phyloP scores from a whole-genome alignment of 2,888 invertebrate genomes.

The Crepidodera aurea region DNA sequence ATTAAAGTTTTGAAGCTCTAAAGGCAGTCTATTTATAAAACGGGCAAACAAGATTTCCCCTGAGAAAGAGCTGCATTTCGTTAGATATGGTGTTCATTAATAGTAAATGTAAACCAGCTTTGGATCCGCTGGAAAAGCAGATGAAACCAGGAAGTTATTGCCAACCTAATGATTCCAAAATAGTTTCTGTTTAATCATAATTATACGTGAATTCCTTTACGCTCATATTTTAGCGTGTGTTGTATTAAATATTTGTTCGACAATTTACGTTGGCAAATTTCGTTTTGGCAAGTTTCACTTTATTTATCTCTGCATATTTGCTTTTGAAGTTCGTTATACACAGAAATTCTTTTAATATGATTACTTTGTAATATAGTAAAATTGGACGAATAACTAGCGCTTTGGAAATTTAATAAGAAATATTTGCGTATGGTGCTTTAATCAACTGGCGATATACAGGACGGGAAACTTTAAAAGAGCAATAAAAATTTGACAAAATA shows the following conservation, averaged over 20 bases:
- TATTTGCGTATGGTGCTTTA: too few species aligned
- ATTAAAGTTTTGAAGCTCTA: slow-evolving; percentile 2
- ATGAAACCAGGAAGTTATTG: background rate
- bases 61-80: slow-evolving; percentile 9
- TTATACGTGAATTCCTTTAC: slow-evolving; percentile 2
- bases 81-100: slow-evolving; percentile 14
- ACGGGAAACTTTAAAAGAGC: too few species aligned
- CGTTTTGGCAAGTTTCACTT: background rate
- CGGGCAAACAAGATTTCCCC: slow-evolving; percentile 24
- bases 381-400: too few species aligned
- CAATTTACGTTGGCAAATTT: background rate
- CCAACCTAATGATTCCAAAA: slow-evolving; percentile 2
- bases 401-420: too few species aligned
- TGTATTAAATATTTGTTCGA: slow-evolving; percentile 5
- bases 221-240: background rate
- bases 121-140: background rate
- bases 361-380: too few species aligned
- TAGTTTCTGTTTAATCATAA: slow-evolving; percentile 17
- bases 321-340: background rate
- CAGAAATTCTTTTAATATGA: too few species aligned
- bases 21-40: slow-evolving; percentile 14
- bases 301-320: background rate
- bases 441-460: too few species aligned
- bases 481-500: too few species aligned
- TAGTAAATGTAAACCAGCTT: slow-evolving; percentile 5